Conservation (phyloP, 1,140 invertebrate genomes). For the Liolophura sinensis region DNA sequence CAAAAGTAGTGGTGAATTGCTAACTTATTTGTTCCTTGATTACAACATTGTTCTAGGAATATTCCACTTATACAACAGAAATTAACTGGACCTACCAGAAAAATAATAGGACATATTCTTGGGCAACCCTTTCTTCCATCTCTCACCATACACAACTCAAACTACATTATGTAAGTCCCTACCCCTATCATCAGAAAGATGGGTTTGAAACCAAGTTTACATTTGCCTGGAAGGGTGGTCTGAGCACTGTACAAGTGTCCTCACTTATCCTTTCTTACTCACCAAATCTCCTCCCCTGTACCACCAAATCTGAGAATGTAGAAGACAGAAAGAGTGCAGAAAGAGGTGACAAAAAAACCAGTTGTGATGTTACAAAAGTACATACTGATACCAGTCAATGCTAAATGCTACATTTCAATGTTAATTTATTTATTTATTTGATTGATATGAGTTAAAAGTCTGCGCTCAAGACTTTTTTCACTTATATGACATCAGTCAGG, state of each 20-base stretch:
- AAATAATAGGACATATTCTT: too few species aligned
- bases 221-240: background rate
- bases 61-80: too few species aligned
- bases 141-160: background rate
- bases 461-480: too few species aligned
- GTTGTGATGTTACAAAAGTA: background rate
- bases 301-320: constrained; percentile 48
- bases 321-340: background rate
- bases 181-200: background rate
- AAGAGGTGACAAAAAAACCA: background rate
- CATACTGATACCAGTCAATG: background rate
- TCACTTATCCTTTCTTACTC: constrained; percentile 18
- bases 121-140: too few species aligned
- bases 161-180: background rate
- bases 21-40: too few species aligned
- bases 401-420: too few species aligned
- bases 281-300: constrained; percentile 44
- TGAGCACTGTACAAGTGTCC: background rate
- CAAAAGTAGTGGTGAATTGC: too few species aligned
- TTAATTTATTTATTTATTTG: background rate
- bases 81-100: too few species aligned
- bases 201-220: background rate
- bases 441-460: background rate
- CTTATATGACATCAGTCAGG: too few species aligned
- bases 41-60: too few species aligned